Conservation (phyloP, 2,888 invertebrate genomes). For the Eustalomyia histrio region DNA sequence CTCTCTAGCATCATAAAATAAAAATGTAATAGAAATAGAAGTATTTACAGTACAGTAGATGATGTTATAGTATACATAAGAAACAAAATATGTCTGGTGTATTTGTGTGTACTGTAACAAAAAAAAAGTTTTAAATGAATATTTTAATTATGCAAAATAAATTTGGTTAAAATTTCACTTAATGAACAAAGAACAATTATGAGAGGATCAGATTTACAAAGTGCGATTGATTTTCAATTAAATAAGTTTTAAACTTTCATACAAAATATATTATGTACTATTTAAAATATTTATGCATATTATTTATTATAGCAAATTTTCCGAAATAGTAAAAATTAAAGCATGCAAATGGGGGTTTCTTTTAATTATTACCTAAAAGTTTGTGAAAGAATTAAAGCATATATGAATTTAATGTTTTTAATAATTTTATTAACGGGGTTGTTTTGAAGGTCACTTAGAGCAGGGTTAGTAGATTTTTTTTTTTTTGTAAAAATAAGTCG, state of each 20-base stretch:
- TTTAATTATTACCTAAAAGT: too few relatives aligned
- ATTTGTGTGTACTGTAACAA: background rate
- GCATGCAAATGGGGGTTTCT: too few relatives aligned
- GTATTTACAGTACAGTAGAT: background rate
- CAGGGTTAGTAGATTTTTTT: too few relatives aligned
- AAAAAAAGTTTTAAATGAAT: constrained; percentile 26
- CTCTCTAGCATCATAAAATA: background rate
- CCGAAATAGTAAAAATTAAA: too few relatives aligned
- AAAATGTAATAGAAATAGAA: background rate
- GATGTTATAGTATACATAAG: background rate
- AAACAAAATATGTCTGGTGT: constrained; percentile 1
- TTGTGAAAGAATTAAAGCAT: too few relatives aligned
- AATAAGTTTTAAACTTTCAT: background rate
- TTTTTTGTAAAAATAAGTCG: too few relatives aligned
- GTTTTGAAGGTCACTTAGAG: too few relatives aligned
- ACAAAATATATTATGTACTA: background rate
- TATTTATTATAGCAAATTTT: too few relatives aligned
- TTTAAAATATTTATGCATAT: background rate
- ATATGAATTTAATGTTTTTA: too few relatives aligned
- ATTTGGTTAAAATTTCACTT: constrained; percentile 50
- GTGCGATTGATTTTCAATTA: constrained; percentile 21
- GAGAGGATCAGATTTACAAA: constrained; percentile 9
- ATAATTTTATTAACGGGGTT: too few relatives aligned
- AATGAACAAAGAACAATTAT: constrained; percentile 41
- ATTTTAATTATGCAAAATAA: constrained; percentile 52